These are phyloP conservation scores for Cololabis saira DNA, from an alignment of 2,113 vertebrate species.

Conservation along the genomic window DNA sequence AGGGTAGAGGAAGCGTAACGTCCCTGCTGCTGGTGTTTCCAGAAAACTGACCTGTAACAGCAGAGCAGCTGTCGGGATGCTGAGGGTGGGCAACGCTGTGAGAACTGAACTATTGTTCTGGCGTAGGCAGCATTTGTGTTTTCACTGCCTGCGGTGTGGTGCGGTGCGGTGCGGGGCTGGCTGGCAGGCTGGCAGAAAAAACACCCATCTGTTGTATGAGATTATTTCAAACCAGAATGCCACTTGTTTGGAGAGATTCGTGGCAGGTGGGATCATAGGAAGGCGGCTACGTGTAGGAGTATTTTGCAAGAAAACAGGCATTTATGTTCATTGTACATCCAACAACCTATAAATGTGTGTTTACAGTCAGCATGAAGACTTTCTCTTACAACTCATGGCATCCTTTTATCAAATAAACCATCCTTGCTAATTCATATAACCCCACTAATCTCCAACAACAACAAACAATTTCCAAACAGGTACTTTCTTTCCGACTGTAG, in stretches of 20 bases:
- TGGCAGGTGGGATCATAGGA: constrained; percentile 58
- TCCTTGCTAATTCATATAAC: too few species aligned
- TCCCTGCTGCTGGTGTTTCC: constrained; percentile 22
- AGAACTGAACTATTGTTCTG: constrained; percentile 63
- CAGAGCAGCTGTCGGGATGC: constrained; percentile 8
- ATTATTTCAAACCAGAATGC: constrained; percentile 75
- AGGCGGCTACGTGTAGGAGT: constrained; percentile 15
- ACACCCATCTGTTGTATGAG: constrained; percentile 77
- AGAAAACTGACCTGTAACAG: constrained; percentile 4
- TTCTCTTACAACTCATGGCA: too few species aligned
- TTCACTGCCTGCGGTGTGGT: constrained; percentile 57
- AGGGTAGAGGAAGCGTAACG: constrained; percentile 23
- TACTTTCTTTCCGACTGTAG: too few species aligned
- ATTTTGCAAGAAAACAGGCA: constrained; percentile 31
- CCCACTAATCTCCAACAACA: too few species aligned
- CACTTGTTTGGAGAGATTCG: constrained; percentile 71
- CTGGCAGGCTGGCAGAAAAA: constrained; percentile 63
- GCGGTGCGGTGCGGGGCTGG: constrained; percentile 46
- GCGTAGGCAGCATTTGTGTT: constrained; percentile 50
- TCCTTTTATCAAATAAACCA: too few species aligned
- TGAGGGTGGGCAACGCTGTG: constrained; percentile 34
- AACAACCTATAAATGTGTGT: constrained; percentile 11
- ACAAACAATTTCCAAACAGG: too few species aligned
- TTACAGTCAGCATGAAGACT: not conserved
- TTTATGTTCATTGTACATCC: constrained; percentile 16